A percentile compares a stretch with the other conserved stretches of the same genome.
Conservation (phyloP, 2,888 invertebrate genomes). For the Leucophenga montana region DNA sequence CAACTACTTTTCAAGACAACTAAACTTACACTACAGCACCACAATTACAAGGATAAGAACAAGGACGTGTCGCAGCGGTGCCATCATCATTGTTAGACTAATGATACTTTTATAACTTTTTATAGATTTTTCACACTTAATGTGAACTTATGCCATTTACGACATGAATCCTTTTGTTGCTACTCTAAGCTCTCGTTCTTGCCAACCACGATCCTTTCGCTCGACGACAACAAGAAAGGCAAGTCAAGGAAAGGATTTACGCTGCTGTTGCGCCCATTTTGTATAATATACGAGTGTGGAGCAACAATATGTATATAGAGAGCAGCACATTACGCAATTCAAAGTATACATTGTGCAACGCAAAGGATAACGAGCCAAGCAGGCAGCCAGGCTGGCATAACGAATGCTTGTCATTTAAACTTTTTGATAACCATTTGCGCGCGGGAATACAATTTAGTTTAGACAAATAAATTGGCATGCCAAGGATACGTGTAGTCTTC, state of each 20-base stretch:
- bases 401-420: constrained; percentile 11
- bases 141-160: constrained; percentile 61
- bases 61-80: constrained; percentile 14
- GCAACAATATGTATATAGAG: background rate
- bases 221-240: background rate
- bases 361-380: background rate
- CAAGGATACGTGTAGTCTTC: background rate
- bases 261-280: constrained; percentile 16
- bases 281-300: background rate
- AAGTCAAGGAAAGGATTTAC: constrained; percentile 20
- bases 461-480: constrained; percentile 15
- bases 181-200: background rate
- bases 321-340: background rate
- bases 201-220: background rate
- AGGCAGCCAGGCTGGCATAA: background rate
- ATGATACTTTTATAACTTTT: constrained; percentile 68
- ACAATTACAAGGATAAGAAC: constrained; percentile 1
- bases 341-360: background rate
- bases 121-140: constrained; percentile 66
- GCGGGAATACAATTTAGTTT: constrained; percentile 2
- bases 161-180: constrained; percentile 26
- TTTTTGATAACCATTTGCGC: background rate
- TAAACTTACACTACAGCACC: background rate
- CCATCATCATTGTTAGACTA: constrained; percentile 50
- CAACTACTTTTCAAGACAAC: constrained; percentile 23